Evolutionary conservation across 2,888 invertebrate species (phyloP).

Genomic region (Drosophila pseudotakahashii): DNA sequence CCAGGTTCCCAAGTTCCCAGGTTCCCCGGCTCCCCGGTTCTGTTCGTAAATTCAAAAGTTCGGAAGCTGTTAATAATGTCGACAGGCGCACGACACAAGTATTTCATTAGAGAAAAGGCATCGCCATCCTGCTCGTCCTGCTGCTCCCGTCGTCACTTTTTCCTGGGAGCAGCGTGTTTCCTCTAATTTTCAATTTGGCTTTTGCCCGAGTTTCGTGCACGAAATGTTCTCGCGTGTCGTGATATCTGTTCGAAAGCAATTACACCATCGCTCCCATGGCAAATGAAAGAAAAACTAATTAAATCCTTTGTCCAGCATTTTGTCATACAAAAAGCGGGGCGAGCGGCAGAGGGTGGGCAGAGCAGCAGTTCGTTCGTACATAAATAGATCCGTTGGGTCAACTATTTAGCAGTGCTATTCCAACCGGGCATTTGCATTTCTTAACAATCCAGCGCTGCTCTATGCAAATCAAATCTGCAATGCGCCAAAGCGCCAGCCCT

Average conservation of each 20-base stretch:
- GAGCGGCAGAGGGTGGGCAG: background rate
- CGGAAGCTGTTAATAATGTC: constrained; percentile 73
- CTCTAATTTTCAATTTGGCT: constrained; percentile 46
- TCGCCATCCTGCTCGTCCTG: constrained; percentile 9
- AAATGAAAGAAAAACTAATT: constrained; percentile 82
- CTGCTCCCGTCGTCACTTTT: constrained; percentile 9
- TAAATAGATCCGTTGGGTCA: constrained; percentile 44
- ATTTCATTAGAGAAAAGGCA: constrained; percentile 66
- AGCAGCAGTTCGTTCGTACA: background rate
- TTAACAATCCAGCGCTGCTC: constrained; percentile 49
- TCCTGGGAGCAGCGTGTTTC: constrained; percentile 24
- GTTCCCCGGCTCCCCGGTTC: background rate
- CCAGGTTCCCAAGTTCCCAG: too few species aligned
- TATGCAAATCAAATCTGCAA: constrained; percentile 69
- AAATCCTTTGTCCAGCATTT: constrained; percentile 78
- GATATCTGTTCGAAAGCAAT: constrained; percentile 68
- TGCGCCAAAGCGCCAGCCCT: constrained; percentile 53
- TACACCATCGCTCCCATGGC: constrained; percentile 52
- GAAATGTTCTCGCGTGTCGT: constrained; percentile 43
- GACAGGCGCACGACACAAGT: constrained; percentile 75
- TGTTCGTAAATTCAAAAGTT: constrained; percentile 67
- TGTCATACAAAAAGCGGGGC: constrained; percentile 37
- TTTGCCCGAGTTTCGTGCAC: constrained; percentile 35
- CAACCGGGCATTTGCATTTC: constrained; percentile 30
- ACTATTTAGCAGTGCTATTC: constrained; percentile 36